phyloP scores from a whole-genome alignment of 2,113 vertebrate species.

The Etia nguti region DNA sequence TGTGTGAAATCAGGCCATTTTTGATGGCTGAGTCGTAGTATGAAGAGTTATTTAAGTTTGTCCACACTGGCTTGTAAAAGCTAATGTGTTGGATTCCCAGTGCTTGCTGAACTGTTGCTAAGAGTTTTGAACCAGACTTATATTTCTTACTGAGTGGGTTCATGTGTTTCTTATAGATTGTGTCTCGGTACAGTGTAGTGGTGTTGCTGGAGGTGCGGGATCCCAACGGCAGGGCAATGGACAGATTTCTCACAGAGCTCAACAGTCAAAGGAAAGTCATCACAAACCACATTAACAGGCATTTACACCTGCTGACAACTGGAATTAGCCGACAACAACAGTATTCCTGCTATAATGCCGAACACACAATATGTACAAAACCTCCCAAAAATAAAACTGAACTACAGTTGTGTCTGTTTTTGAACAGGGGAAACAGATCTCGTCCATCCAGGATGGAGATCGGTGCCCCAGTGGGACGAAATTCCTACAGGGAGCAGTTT shows the following conservation, averaged over 20 bases:
- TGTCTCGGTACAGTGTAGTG: background rate
- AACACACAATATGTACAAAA: background rate
- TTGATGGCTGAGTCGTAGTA: background rate
- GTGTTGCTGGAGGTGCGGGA: background rate
- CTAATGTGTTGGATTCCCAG: background rate
- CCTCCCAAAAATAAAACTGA: background rate
- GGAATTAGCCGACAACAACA: accelerated
- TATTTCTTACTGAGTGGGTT: background rate
- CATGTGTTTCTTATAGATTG: accelerated
- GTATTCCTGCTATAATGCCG: background rate
- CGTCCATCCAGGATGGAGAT: background rate
- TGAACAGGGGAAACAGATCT: background rate
- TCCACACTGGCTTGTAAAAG: background rate
- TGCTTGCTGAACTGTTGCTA: too few species aligned
- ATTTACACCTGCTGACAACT: background rate
- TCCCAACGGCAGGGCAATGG: background rate
- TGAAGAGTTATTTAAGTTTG: background rate
- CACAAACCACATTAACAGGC: background rate
- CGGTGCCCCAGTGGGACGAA: background rate
- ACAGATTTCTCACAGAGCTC: background rate
- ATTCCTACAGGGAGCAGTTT: background rate
- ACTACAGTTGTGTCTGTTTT: background rate
- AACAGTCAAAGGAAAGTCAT: background rate
- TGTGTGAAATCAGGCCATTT: background rate
- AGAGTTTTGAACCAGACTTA: accelerated